These are phyloP conservation scores for Felis chaus DNA, from an alignment of 2,113 vertebrate genomes.

Conservation along the genomic window DNA sequence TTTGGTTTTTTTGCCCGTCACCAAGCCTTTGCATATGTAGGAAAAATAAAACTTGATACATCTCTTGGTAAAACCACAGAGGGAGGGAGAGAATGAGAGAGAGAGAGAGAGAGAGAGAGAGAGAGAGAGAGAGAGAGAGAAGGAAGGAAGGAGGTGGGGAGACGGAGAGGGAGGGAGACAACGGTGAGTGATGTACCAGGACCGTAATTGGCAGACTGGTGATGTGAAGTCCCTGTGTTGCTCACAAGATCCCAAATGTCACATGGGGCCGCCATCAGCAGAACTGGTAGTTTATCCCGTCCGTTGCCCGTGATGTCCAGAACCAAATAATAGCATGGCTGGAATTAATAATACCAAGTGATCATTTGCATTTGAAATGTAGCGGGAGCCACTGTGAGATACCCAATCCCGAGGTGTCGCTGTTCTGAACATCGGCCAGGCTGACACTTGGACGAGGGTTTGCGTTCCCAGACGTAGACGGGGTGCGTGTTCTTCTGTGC, in stretches of 20 bases:
- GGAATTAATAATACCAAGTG: background rate
- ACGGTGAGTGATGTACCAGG: fast-evolving
- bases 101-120: too few species aligned
- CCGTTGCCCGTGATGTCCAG: background rate
- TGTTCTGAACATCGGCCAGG: background rate
- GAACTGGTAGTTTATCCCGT: background rate
- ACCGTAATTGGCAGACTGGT: background rate
- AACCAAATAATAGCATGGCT: background rate
- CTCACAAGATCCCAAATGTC: background rate
- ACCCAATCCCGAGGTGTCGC: fast-evolving
- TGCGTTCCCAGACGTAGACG: fast-evolving
- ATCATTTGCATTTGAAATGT: background rate
- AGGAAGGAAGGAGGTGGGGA: background rate
- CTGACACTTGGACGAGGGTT: background rate
- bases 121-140: background rate
- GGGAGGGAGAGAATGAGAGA: background rate
- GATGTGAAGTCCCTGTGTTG: background rate
- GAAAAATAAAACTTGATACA: background rate
- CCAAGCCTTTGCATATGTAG: background rate
- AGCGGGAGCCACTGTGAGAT: fast-evolving
- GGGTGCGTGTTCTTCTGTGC: fast-evolving
- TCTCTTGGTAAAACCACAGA: background rate
- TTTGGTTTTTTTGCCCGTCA: background rate
- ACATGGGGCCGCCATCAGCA: fast-evolving
- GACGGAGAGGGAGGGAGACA: fast-evolving